Evolutionary conservation across 2,888 invertebrate species (phyloP).

Genomic region (Caenorhabditis japonica): DNA sequence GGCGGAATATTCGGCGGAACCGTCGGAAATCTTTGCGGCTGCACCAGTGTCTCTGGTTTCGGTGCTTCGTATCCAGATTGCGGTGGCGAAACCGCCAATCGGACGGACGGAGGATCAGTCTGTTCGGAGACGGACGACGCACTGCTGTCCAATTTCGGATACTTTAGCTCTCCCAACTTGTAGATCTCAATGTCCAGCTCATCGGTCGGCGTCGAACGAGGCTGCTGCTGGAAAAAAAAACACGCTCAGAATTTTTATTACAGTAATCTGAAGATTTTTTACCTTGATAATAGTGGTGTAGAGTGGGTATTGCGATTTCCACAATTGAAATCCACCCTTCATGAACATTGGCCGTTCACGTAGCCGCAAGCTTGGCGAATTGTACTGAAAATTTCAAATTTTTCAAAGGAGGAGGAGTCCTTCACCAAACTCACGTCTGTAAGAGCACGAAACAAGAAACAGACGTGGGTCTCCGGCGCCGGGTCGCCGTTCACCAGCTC

Average conservation of each 20-base stretch:
- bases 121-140: no score
- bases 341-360: slow-evolving; percentile 62
- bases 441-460: slow-evolving; percentile 26
- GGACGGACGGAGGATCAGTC: no score
- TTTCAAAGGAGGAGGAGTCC: no score
- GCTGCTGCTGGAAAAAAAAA: slow-evolving; percentile 5
- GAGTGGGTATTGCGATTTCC: slow-evolving; percentile 62
- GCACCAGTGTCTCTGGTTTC: no score
- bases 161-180: slow-evolving; percentile 2
- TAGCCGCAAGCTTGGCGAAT: slow-evolving; percentile 29
- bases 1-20: no score
- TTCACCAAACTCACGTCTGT: no score
- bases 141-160: slow-evolving; percentile 15
- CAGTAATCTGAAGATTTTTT: background rate
- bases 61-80: no score
- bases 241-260: no score
- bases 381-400: slow-evolving; percentile 42
- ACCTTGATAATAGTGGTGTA: slow-evolving; percentile 45
- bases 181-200: slow-evolving; percentile 17
- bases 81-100: no score
- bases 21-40: no score
- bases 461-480: slow-evolving; percentile 12
- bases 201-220: slow-evolving; percentile 20
- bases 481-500: slow-evolving; percentile 25
- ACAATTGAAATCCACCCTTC: slow-evolving; percentile 70